Conservation (phyloP, 1,140 invertebrate species). For the Drosophila santomea region DNA sequence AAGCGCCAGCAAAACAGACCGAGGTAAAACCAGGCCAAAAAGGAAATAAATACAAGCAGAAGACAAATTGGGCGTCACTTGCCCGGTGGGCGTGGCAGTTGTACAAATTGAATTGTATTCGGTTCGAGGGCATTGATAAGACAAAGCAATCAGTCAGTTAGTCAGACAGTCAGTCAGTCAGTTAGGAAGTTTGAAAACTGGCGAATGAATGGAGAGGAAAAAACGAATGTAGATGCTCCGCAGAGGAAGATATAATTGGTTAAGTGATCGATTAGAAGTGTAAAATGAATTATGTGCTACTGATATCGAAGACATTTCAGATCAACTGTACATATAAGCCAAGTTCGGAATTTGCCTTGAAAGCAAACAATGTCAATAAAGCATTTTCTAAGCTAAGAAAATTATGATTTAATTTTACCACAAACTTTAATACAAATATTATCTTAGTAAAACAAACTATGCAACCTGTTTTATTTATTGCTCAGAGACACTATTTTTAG, state of each 20-base stretch:
- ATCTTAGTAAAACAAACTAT: no score
- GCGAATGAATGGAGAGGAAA: slow-evolving; percentile 19
- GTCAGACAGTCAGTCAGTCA: slow-evolving; percentile 62
- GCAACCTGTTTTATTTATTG: background rate
- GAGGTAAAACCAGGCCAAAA: slow-evolving; percentile 50
- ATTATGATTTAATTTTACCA: background rate
- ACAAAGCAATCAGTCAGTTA: slow-evolving; percentile 79
- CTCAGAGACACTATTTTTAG: no score
- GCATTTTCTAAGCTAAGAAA: background rate
- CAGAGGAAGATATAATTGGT: slow-evolving; percentile 36
- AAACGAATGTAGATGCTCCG: slow-evolving; percentile 43
- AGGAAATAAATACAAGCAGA: slow-evolving; percentile 19
- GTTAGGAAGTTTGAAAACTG: slow-evolving; percentile 52
- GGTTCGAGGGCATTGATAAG: slow-evolving; percentile 63
- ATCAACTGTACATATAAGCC: background rate
- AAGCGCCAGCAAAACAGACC: slow-evolving; percentile 65
- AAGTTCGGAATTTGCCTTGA: no score
- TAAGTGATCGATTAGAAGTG: slow-evolving; percentile 59
- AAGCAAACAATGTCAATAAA: no score
- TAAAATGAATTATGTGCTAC: slow-evolving; percentile 14
- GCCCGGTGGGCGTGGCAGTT: slow-evolving; percentile 62
- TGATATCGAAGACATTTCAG: background rate
- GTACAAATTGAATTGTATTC: slow-evolving; percentile 80
- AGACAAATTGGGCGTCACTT: slow-evolving; percentile 35
- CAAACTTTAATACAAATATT: background rate